A percentile compares a stretch with the other conserved stretches of the same genome.
phyloP scores from a whole-genome alignment of 2,888 invertebrate species.

The Chrysolina haemoptera region DNA sequence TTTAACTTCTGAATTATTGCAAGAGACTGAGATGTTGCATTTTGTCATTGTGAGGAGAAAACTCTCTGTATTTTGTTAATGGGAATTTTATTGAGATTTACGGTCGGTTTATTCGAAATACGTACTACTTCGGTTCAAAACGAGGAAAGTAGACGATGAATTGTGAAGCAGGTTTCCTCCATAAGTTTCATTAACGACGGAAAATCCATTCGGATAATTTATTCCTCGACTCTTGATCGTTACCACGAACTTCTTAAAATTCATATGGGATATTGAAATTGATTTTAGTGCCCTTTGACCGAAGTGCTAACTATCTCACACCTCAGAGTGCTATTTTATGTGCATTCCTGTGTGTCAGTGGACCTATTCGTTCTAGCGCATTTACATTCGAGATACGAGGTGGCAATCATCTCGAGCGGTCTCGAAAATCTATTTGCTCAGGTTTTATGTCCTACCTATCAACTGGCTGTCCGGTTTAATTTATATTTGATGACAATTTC shows the following conservation, averaged over 20 bases:
- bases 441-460: background rate
- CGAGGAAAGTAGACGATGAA: background rate
- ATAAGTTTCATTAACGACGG: background rate
- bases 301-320: conserved; percentile 41
- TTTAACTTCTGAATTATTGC: too few relatives aligned
- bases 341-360: conserved; percentile 46
- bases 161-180: background rate
- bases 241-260: conserved; percentile 25
- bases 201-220: conserved; percentile 9
- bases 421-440: conserved; percentile 21
- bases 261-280: conserved; percentile 27
- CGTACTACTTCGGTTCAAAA: background rate
- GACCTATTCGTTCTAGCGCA: conserved; percentile 37
- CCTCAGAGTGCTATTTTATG: conserved; percentile 48
- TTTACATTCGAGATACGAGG: conserved; percentile 14
- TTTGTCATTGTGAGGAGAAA: too few relatives aligned
- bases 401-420: conserved; percentile 23
- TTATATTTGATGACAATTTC: background rate
- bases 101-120: too few relatives aligned
- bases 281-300: conserved; percentile 37
- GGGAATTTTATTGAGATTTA: too few relatives aligned
- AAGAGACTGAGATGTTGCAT: too few relatives aligned
- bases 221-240: conserved; percentile 1
- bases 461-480: background rate
- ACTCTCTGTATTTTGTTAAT: too few relatives aligned